Evolutionary conservation across 1,140 invertebrate genomes (phyloP).

Genomic region (Leucophenga varia): DNA sequence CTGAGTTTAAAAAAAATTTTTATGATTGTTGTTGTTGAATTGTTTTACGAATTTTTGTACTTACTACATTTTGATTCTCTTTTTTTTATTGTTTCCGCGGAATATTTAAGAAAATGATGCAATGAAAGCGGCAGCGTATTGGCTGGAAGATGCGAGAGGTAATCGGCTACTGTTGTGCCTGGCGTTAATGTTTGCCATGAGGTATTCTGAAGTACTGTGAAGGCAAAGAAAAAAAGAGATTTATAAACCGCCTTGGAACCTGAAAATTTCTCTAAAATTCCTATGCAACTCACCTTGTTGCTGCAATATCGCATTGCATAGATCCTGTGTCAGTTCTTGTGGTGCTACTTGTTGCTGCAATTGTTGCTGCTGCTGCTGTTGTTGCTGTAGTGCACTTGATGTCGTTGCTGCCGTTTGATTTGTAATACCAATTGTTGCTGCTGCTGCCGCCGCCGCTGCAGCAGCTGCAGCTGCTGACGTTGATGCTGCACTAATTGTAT

Average conservation of each 20-base stretch:
- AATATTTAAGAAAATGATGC: slow-evolving; percentile 83
- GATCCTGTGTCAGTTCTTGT: slow-evolving; percentile 51
- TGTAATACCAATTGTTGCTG: slow-evolving; percentile 12
- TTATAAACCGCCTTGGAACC: background rate
- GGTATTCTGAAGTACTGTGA: slow-evolving; percentile 53
- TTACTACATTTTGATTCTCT: slow-evolving; percentile 60
- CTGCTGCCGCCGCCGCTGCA: slow-evolving; percentile 15
- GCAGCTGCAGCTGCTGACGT: slow-evolving; percentile 17
- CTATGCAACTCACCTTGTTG: slow-evolving; percentile 44
- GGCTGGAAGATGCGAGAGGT: slow-evolving; percentile 72
- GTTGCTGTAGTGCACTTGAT: slow-evolving; percentile 23
- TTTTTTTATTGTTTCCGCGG: slow-evolving; percentile 75
- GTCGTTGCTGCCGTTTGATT: slow-evolving; percentile 28
- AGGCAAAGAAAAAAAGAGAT: background rate
- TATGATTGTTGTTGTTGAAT: background rate
- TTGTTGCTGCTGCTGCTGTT: slow-evolving; percentile 26
- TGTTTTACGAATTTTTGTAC: slow-evolving; percentile 2
- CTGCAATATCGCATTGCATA: slow-evolving; percentile 54
- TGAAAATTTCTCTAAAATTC: background rate
- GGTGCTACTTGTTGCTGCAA: slow-evolving; percentile 42
- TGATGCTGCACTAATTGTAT: slow-evolving; percentile 23
- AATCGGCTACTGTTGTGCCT: slow-evolving; percentile 77
- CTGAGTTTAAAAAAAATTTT: slow-evolving; percentile 13
- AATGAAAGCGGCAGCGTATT: slow-evolving; percentile 75
- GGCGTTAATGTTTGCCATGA: slow-evolving; percentile 76